Percentiles rank a stretch among this genome's conserved stretches.
These are phyloP conservation scores for Machimus atricapillus DNA, from an alignment of 2,888 invertebrate genomes.

Conservation along the genomic window DNA sequence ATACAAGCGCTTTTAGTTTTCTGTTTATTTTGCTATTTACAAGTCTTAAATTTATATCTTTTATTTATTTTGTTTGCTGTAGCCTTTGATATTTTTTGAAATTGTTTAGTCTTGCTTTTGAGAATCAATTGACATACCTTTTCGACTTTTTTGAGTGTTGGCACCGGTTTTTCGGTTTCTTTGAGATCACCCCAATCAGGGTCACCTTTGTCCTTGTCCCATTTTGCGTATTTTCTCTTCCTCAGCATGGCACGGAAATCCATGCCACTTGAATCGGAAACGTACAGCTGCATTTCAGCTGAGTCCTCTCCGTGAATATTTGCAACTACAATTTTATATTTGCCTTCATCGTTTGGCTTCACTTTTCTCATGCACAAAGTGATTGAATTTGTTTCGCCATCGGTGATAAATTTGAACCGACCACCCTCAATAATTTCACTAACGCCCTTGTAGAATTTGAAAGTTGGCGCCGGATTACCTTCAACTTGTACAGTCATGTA, in stretches of 20 bases:
- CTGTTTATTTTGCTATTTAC: not conserved
- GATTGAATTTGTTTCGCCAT: conserved; percentile 90
- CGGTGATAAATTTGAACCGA: conserved; percentile 92
- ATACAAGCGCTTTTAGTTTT: not conserved
- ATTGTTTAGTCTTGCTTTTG: not conserved
- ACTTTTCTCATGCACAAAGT: conserved; percentile 95
- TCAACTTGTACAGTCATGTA: conserved; percentile 93
- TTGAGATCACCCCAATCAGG: conserved; percentile 94
- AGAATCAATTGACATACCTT: conserved; percentile 71
- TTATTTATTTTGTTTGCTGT: not conserved
- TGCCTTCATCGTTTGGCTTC: conserved; percentile 96
- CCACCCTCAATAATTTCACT: conserved; percentile 94
- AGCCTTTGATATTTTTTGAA: not conserved
- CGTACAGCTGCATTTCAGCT: conserved; percentile 94
- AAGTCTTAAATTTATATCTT: not conserved
- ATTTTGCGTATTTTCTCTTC: conserved; percentile 93
- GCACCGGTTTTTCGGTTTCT: conserved; percentile 86
- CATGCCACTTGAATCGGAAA: conserved; percentile 97
- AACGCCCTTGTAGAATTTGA: conserved; percentile 94
- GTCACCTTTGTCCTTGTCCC: conserved; percentile 89
- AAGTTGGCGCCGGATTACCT: conserved; percentile 93
- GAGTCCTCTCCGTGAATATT: conserved; percentile 96
- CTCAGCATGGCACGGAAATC: conserved; percentile 99
- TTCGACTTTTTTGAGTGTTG: conserved; percentile 90
- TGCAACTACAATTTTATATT: conserved; percentile 90